These are phyloP conservation scores for Porites evermanni DNA, from an alignment of 92 coral and sea anemone species.

Conservation along the genomic window DNA sequence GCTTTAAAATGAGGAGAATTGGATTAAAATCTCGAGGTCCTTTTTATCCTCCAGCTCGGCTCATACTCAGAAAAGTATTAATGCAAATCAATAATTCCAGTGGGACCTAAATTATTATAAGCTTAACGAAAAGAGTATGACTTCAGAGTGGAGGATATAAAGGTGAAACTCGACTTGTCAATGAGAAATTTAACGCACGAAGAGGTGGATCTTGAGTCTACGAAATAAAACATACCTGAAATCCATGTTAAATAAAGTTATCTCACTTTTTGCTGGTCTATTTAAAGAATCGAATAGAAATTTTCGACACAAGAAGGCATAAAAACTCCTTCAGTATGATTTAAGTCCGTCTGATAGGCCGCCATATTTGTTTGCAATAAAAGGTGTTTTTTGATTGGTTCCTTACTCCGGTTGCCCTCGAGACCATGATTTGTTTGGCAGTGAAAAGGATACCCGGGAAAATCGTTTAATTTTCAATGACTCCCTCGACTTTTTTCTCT, in stretches of 20 bases:
- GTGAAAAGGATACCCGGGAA: neutral
- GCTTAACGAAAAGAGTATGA: too few relatives aligned
- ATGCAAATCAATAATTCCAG: too few relatives aligned
- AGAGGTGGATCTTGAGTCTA: neutral
- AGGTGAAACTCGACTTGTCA: neutral
- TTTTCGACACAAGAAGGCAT: conserved; percentile 1
- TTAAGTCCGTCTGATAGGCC: neutral
- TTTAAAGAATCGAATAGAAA: neutral
- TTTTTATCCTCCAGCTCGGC: too few relatives aligned
- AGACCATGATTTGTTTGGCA: conserved; percentile 49
- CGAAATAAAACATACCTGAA: conserved; percentile 12
- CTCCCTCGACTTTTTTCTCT: neutral
- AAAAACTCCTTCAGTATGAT: neutral
- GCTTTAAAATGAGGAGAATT: too few relatives aligned
- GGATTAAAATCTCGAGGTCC: too few relatives aligned
- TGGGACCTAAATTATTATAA: too few relatives aligned
- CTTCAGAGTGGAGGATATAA: too few relatives aligned
- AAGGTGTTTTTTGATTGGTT: conserved; percentile 31
- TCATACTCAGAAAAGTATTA: too few relatives aligned
- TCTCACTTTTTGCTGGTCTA: neutral
- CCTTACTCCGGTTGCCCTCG: conserved; percentile 38
- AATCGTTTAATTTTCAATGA: neutral
- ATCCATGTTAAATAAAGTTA: conserved; percentile 27
- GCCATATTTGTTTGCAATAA: conserved; percentile 53
- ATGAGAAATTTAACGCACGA: neutral